phyloP scores from a whole-genome alignment of 2,113 vertebrate genomes.

The Bufo bufo region DNA sequence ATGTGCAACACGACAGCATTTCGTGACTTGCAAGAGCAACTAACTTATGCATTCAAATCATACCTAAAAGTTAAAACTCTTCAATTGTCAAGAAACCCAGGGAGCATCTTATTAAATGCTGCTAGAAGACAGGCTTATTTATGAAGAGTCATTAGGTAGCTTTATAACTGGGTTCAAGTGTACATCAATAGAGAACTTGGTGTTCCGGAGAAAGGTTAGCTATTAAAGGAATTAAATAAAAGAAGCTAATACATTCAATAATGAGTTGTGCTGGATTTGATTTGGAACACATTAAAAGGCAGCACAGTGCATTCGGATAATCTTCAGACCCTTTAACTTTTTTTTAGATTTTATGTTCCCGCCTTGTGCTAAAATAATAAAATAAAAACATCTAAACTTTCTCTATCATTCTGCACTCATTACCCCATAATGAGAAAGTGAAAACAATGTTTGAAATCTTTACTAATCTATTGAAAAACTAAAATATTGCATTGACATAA shows the following conservation, averaged over 20 bases:
- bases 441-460: too few species aligned
- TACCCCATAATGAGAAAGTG: too few species aligned
- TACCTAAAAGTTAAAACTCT: constrained; percentile 36
- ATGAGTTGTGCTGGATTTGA: neutral
- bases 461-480: too few species aligned
- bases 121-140: constrained; percentile 35
- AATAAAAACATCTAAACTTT: too few species aligned
- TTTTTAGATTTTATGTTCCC: too few species aligned
- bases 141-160: constrained; percentile 43
- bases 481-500: too few species aligned
- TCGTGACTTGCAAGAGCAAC: constrained; percentile 28
- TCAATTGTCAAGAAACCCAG: constrained; percentile 33
- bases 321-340: too few species aligned
- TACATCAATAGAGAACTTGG: constrained; percentile 24
- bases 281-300: neutral
- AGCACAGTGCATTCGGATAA: too few species aligned
- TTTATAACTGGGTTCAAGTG: constrained; percentile 32
- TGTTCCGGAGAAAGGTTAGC: constrained; percentile 24
- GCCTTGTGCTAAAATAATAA: too few species aligned
- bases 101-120: constrained; percentile 13
- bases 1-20: constrained; percentile 23
- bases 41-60: constrained; percentile 28
- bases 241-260: neutral
- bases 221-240: neutral
- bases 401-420: too few species aligned